Percentiles rank a stretch among this genome's conserved stretches.
Conservation (phyloP, 64 coral and sea anemone genomes). For the Stylophora pistillata region DNA sequence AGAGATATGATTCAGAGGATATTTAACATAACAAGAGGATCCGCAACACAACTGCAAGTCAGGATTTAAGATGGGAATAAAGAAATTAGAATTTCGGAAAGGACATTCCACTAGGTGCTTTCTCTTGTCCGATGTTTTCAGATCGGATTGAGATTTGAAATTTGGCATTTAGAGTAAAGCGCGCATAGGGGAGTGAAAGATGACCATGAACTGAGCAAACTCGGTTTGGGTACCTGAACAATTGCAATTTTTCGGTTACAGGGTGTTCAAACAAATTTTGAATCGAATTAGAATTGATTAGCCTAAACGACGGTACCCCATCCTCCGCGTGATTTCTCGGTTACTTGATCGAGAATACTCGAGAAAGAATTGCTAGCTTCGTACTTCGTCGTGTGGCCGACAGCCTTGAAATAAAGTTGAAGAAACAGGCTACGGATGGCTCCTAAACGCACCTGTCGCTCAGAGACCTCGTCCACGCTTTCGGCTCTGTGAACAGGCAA, state of each 20-base stretch:
- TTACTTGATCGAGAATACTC: conserved; percentile 89
- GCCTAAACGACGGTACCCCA: conserved; percentile 68
- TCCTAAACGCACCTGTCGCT: conserved; percentile 70
- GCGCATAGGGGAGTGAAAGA: no score
- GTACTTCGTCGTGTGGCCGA: conserved; percentile 56
- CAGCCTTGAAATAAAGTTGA: conserved; percentile 65
- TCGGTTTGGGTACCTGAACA: neutral
- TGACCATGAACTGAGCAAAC: no score
- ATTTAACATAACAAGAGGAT: no score
- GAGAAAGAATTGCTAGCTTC: conserved; percentile 59
- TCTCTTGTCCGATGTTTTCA: no score
- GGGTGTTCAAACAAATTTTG: neutral
- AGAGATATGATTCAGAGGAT: no score
- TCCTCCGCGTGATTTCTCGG: conserved; percentile 70
- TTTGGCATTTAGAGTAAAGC: no score
- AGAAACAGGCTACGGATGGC: conserved; percentile 68
- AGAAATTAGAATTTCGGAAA: no score
- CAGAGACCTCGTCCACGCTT: conserved; percentile 59
- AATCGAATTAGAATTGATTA: neutral
- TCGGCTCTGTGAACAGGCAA: conserved; percentile 30
- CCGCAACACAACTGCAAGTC: no score
- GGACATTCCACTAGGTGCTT: no score
- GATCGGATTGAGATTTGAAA: no score
- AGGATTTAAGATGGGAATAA: no score
- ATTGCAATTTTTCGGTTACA: neutral